A percentile compares a stretch with the other conserved stretches of the same genome.
phyloP scores from a whole-genome alignment of 2,797 vertebrate genomes.

The Lepilemur septentrionalis region DNA sequence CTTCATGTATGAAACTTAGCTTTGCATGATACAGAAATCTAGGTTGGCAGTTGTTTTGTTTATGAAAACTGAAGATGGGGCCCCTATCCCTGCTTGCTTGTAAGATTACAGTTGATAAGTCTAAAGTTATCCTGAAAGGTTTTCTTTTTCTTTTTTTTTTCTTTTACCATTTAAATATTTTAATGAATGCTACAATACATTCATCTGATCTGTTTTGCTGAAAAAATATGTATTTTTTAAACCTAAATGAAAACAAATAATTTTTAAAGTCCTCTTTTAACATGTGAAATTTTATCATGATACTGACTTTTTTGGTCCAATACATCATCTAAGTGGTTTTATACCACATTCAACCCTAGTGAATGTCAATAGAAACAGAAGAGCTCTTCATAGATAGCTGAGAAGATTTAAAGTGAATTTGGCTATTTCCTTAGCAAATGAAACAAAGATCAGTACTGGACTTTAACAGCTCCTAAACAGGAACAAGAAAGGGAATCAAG shows the following conservation, averaged over 20 bases:
- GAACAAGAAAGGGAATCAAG: background rate
- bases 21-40: no score
- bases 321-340: constrained; percentile 27
- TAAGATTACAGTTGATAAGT: no score
- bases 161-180: background rate
- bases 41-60: no score
- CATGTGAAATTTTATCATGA: constrained; percentile 28
- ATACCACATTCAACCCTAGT: background rate
- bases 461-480: constrained; percentile 21
- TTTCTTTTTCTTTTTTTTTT: no score
- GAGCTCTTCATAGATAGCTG: background rate
- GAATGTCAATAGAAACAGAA: constrained; percentile 8
- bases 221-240: background rate
- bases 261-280: constrained; percentile 28
- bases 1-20: no score
- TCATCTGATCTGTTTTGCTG: constrained; percentile 27
- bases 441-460: constrained; percentile 23
- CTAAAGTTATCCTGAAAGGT: no score
- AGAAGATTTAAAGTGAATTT: constrained; percentile 35
- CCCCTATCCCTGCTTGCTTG: no score
- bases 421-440: constrained; percentile 19
- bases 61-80: no score
- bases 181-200: background rate
- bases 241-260: constrained; percentile 30
- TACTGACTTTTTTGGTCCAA: background rate